These are phyloP conservation scores for Spodoptera frugiperda DNA, from an alignment of 1,140 invertebrate genomes.

Conservation along the genomic window DNA sequence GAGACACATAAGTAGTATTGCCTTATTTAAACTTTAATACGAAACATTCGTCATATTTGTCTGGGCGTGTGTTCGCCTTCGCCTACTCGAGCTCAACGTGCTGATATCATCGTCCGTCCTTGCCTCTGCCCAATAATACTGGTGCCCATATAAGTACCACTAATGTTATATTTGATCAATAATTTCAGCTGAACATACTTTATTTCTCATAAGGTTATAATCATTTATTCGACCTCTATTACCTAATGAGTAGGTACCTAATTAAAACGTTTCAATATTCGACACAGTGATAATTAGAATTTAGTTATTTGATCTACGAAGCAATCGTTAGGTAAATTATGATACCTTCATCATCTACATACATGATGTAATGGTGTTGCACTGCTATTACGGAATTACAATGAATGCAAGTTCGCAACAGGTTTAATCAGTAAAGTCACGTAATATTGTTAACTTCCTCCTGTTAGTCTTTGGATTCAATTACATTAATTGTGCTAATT, in stretches of 20 bases:
- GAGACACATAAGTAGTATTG: not conserved
- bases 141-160: conserved; percentile 33
- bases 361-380: not conserved
- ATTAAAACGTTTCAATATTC: too few species aligned
- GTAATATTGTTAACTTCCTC: conserved; percentile 7
- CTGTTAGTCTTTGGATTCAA: conserved; percentile 35
- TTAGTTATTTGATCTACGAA: not conserved
- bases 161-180: not conserved
- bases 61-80: conserved; percentile 42
- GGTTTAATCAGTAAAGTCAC: conserved; percentile 1
- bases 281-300: too few species aligned
- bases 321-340: not conserved
- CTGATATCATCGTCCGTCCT: conserved; percentile 64
- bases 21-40: conserved; percentile 26
- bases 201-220: not conserved
- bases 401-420: not conserved
- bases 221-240: too few species aligned
- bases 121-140: conserved; percentile 31
- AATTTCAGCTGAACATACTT: not conserved
- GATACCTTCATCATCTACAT: not conserved
- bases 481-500: conserved; percentile 46
- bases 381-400: not conserved
- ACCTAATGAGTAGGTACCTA: too few species aligned
- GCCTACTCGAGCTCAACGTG: conserved; percentile 53
- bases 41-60: conserved; percentile 39